These are phyloP conservation scores for Amyelois transitella DNA, from an alignment of 1,140 invertebrate genomes.

Conservation along the genomic window DNA sequence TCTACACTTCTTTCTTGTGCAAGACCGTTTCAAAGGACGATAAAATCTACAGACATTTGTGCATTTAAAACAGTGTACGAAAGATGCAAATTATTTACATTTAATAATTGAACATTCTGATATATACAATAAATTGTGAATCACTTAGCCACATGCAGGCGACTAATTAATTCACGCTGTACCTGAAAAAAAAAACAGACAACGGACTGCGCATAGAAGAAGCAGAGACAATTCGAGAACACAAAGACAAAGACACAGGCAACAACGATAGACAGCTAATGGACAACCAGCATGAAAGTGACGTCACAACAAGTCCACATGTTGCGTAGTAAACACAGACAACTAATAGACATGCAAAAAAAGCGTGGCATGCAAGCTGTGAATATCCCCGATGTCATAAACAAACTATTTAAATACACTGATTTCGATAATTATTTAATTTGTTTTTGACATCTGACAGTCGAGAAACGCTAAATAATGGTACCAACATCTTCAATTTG, in stretches of 20 bases:
- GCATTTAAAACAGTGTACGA: constrained; percentile 22
- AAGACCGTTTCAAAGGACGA: neutral
- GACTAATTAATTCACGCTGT: neutral
- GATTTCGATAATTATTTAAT: neutral
- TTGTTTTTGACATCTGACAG: constrained; percentile 38
- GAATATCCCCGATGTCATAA: constrained; percentile 34
- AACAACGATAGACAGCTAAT: constrained; percentile 43
- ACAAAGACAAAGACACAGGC: constrained; percentile 23
- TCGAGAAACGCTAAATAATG: constrained; percentile 23
- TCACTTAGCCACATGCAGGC: neutral
- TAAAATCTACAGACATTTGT: constrained; percentile 12
- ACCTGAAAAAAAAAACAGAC: constrained; percentile 15
- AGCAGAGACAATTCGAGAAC: constrained; percentile 20
- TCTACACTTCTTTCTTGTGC: constrained; percentile 10
- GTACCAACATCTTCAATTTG: constrained; percentile 44
- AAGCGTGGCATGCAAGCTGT: constrained; percentile 66
- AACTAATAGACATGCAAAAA: constrained; percentile 34
- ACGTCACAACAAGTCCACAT: constrained; percentile 52
- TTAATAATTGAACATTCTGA: neutral
- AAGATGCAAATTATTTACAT: constrained; percentile 9
- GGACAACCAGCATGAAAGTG: constrained; percentile 46
- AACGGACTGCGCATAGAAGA: constrained; percentile 24
- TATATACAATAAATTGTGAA: neutral
- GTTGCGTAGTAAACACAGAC: constrained; percentile 41
- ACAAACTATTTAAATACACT: constrained; percentile 17